Conservation (phyloP, 2,113 vertebrate species). For the Acanthochromis polyacanthus region DNA sequence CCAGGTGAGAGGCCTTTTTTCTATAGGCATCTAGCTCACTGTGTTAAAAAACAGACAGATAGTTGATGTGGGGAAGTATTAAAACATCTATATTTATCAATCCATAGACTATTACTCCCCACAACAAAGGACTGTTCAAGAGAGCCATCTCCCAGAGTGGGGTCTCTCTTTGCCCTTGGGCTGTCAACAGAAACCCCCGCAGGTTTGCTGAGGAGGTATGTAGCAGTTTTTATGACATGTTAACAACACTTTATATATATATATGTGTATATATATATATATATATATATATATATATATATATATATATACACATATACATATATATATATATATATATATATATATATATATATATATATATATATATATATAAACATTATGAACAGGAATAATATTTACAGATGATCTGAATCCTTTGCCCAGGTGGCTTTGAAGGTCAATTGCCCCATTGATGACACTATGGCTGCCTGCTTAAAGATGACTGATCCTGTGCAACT, state of each 20-base stretch:
- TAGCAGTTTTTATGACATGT: neutral
- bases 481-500: conserved; percentile 81
- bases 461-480: conserved; percentile 87
- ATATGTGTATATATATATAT: too few species aligned
- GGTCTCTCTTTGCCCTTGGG: conserved; percentile 88
- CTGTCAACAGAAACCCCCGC: conserved; percentile 88
- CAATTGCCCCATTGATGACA: conserved; percentile 86
- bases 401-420: neutral
- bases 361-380: too few species aligned
- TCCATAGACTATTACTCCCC: conserved; percentile 87
- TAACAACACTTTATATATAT: too few species aligned
- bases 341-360: too few species aligned
- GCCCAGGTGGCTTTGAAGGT: conserved; percentile 87
- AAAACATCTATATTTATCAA: neutral
- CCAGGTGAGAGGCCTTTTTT: conserved; percentile 83
- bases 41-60: too few species aligned
- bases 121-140: conserved; percentile 91
- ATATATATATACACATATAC: too few species aligned
- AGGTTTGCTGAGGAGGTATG: conserved; percentile 85
- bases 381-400: neutral
- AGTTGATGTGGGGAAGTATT: too few species aligned
- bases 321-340: too few species aligned
- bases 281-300: too few species aligned
- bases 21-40: too few species aligned
- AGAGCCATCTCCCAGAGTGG: conserved; percentile 96